Percentiles rank a stretch among this genome's conserved stretches.
phyloP scores from a whole-genome alignment of 2,888 invertebrate genomes.

The Drosophila acutilabella region DNA sequence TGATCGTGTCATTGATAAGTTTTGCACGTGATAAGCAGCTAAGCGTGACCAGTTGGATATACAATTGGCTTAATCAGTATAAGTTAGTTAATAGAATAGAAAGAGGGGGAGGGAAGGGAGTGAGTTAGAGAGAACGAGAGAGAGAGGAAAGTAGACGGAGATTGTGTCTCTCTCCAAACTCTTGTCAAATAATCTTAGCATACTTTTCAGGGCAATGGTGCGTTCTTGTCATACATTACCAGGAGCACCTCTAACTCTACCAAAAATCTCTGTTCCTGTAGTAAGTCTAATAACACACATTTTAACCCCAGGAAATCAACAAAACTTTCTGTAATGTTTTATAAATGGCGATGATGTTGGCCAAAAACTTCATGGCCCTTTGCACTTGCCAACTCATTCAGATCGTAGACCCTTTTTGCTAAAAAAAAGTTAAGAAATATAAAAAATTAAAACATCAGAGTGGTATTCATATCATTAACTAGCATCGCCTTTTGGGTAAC shows the following conservation, averaged over 20 bases:
- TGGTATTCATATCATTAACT: conserved; percentile 54
- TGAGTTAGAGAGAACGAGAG: background rate
- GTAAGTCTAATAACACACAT: too few relatives aligned
- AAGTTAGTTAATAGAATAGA: background rate
- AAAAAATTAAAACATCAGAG: background rate
- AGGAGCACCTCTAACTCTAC: too few relatives aligned
- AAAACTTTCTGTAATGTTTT: conserved; percentile 26
- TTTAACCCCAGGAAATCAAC: too few relatives aligned
- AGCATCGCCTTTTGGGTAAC: conserved; percentile 43
- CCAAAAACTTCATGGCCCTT: conserved; percentile 62
- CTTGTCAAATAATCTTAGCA: conserved; percentile 51
- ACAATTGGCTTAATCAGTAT: background rate
- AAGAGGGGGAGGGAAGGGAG: background rate
- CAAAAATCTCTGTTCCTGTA: too few relatives aligned
- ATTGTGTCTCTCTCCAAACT: background rate
- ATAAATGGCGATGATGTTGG: conserved; percentile 26
- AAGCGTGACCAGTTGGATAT: conserved; percentile 37
- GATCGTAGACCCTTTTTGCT: conserved; percentile 51
- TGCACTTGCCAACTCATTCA: conserved; percentile 55
- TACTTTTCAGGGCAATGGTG: conserved; percentile 67
- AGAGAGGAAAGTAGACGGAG: background rate
- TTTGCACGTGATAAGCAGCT: conserved; percentile 46
- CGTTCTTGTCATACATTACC: background rate
- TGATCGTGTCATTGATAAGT: conserved; percentile 56
- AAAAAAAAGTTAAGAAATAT: background rate